Percentiles rank a stretch among this genome's conserved stretches.
These are phyloP conservation scores for Zele albiditarsus DNA, from an alignment of 2,888 invertebrate genomes.

Conservation along the genomic window DNA sequence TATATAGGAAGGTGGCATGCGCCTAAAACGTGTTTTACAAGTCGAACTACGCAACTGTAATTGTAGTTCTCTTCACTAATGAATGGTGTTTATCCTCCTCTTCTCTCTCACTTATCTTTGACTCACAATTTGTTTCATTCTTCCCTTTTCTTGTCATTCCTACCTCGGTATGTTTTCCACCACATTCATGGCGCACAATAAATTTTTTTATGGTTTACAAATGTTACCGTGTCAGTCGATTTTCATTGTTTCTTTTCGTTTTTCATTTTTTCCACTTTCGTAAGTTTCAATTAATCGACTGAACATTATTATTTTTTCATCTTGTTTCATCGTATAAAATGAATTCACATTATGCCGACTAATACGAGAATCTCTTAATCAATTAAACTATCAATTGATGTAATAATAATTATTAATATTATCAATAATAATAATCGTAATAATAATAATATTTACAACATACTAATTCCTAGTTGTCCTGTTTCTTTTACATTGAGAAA, in stretches of 20 bases:
- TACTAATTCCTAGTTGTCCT: constrained; percentile 61
- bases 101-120: constrained; percentile 40
- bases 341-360: constrained; percentile 67
- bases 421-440: constrained; percentile 55
- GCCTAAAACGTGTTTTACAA: constrained; percentile 51
- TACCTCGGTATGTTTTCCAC: constrained; percentile 36
- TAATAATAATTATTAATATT: constrained; percentile 66
- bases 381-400: constrained; percentile 69
- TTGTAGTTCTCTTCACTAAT: constrained; percentile 38
- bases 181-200: constrained; percentile 5
- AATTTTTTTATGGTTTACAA: constrained; percentile 19
- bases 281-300: constrained; percentile 1
- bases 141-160: constrained; percentile 21
- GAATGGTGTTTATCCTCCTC: constrained; percentile 41
- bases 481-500: constrained; percentile 62
- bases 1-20: constrained; percentile 51
- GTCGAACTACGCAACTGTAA: constrained; percentile 30
- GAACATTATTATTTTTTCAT: constrained; percentile 15
- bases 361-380: constrained; percentile 66
- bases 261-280: constrained; percentile 8
- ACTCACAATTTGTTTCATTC: constrained; percentile 28
- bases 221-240: constrained; percentile 1
- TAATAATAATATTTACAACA: constrained; percentile 70
- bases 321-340: constrained; percentile 61
- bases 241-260: neutral